Evolutionary conservation across 2,888 invertebrate genomes (phyloP).

Genomic region (Hyppa rectilinea): DNA sequence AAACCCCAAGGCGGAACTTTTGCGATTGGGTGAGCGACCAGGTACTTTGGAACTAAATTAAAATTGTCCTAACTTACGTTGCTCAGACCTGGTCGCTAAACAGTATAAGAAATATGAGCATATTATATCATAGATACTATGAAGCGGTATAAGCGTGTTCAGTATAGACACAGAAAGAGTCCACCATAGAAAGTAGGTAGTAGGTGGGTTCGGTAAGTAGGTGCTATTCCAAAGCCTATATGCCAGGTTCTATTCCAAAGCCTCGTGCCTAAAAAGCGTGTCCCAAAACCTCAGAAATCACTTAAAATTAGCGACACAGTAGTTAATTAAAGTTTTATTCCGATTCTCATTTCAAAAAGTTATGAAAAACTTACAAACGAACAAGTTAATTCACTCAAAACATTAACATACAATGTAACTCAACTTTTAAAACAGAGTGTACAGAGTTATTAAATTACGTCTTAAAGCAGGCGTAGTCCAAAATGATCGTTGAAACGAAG

Average conservation of each 20-base stretch:
- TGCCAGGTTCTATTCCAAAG: neutral
- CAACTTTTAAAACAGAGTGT: constrained; percentile 54
- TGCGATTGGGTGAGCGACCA: no score
- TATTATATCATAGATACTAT: neutral
- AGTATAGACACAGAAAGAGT: neutral
- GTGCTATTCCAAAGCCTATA: neutral
- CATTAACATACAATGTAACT: constrained; percentile 56
- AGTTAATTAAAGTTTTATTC: constrained; percentile 12
- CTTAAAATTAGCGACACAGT: neutral
- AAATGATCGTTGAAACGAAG: constrained; percentile 76
- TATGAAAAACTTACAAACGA: constrained; percentile 14
- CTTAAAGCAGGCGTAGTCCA: constrained; percentile 69
- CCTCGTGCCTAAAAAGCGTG: neutral
- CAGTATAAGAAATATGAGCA: no score
- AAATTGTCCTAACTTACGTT: no score
- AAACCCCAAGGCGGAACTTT: no score
- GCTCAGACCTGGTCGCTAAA: no score
- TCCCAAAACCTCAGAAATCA: neutral
- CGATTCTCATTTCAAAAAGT: constrained; percentile 2
- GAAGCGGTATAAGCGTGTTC: neutral
- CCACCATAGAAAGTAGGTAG: neutral
- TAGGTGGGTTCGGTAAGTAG: neutral
- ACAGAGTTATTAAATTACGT: constrained; percentile 69
- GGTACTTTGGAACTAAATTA: no score
- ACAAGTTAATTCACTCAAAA: constrained; percentile 14